Evolutionary conservation across 2,888 invertebrate species (phyloP).

Genomic region (Spialia ferax): DNA sequence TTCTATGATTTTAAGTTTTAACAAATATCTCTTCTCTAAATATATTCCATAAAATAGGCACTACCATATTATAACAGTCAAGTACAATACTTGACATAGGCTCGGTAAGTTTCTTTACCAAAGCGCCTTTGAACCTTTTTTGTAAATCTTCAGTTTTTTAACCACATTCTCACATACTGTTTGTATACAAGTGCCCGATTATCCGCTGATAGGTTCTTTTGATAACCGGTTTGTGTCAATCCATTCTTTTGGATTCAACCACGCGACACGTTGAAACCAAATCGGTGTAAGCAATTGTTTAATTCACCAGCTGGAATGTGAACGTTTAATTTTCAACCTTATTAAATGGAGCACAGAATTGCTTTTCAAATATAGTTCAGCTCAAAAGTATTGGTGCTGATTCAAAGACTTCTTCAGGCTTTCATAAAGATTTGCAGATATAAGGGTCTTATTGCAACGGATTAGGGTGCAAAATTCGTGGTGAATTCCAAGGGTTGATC

Average conservation of each 20-base stretch:
- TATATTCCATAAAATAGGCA: too few species aligned
- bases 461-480: constrained; percentile 19
- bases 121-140: background rate
- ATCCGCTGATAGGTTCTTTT: constrained; percentile 38
- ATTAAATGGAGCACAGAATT: background rate
- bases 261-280: constrained; percentile 41
- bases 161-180: background rate
- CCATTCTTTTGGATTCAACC: constrained; percentile 38
- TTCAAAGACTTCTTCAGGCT: constrained; percentile 10
- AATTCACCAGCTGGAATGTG: constrained; percentile 27
- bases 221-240: constrained; percentile 32
- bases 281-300: constrained; percentile 43
- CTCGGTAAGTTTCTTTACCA: too few species aligned
- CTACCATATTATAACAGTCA: too few species aligned
- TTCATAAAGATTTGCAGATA: constrained; percentile 11
- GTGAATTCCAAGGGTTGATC: constrained; percentile 7
- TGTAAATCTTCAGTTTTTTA: constrained; percentile 7
- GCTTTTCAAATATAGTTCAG: background rate
- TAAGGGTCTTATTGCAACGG: constrained; percentile 12
- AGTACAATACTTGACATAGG: too few species aligned
- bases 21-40: too few species aligned
- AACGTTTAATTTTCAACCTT: background rate
- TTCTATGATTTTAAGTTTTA: too few species aligned
- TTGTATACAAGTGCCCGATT: constrained; percentile 11
- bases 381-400: constrained; percentile 17